Evolutionary conservation across 2,113 vertebrate species (phyloP), one percentile per base, ranked within the genome.

Genomic region (Tyto alba): DNA sequence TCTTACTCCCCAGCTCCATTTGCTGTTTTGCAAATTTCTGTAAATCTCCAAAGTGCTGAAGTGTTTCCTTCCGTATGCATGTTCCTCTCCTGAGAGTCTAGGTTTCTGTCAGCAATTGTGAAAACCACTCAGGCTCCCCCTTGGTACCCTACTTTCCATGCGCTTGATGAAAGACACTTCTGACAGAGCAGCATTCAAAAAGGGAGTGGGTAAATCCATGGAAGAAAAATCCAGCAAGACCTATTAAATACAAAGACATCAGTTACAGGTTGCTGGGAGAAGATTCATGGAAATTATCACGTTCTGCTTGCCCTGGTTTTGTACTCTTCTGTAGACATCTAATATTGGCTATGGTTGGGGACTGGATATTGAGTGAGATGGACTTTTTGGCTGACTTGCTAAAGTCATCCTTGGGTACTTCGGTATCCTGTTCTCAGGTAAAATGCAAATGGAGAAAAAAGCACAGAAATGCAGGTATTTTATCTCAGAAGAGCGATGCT

Each of bases 321-420:
- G 10, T 19, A 16, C 18, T 60, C 18, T 25, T 43, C 56, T 71
- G 16, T 74, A 50, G 52, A 41, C 19, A 17, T 9, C 20, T 43
- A 23, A 16, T 81, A 7, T 36, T 40, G 32, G 25, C 45, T 0
- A 0, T 6, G 3, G 60, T 30, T 30, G 8, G 22, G 56, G 64
- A 53, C 30, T 41, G 30, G 10, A 3, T 87, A 56, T 32, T 36
- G 36, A 17, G 66, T 0, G 2, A 91, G 40, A 48, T 10, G 25
- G 62, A 43, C 32, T 36, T 57, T 88, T 64, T 6, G 29, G 5
- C 34, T 89, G 30, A 45, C 52, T 30, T 76, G 57, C 23, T 63
- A 2, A 86, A n/a, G 29, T 89, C n/a, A 43, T 59, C 26, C 21
- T 34, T 76, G 16, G 40, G 25, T 86, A 23, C 60, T 63, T 77